Evolutionary conservation across 2,888 invertebrate species (phyloP).

Genomic region (Zygothrica quintamaculata): DNA sequence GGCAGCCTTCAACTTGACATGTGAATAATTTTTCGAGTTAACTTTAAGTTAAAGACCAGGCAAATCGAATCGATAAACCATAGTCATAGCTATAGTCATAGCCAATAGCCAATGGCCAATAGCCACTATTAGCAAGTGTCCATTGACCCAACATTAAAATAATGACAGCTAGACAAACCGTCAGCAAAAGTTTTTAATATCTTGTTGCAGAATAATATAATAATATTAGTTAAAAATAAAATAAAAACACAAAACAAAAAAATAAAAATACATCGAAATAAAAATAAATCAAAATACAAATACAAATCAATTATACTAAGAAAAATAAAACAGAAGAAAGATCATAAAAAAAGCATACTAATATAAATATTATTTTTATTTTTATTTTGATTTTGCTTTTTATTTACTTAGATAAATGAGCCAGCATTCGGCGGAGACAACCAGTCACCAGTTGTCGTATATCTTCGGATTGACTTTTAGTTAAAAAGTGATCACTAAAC

Average conservation of each 20-base stretch:
- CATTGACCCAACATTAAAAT: conserved; percentile 74
- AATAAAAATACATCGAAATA: conserved; percentile 8
- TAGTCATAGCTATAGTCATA: conserved; percentile 33
- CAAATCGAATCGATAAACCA: conserved; percentile 57
- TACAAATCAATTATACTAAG: conserved; percentile 3
- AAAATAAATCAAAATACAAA: conserved; percentile 8
- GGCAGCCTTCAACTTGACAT: conserved; percentile 73
- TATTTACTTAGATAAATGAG: conserved; percentile 68
- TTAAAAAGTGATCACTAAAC: too few species aligned
- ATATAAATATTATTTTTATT: conserved; percentile 24
- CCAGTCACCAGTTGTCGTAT: conserved; percentile 73
- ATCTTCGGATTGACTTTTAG: conserved; percentile 55
- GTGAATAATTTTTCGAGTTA: conserved; percentile 75
- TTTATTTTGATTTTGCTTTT: conserved; percentile 24
- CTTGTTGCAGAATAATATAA: conserved; percentile 29
- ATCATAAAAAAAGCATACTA: conserved; percentile 18
- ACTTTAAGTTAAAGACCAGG: conserved; percentile 46
- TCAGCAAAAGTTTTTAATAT: conserved; percentile 23
- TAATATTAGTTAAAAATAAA: conserved; percentile 26
- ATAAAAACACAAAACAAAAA: conserved; percentile 6
- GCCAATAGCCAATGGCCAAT: too few species aligned
- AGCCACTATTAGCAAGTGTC: too few species aligned
- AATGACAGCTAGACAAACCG: conserved; percentile 47
- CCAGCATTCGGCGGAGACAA: conserved; percentile 67
- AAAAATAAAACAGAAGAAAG: conserved; percentile 4